Evolutionary conservation across 2,888 invertebrate species (phyloP).

Genomic region (Drosophila mimetica): DNA sequence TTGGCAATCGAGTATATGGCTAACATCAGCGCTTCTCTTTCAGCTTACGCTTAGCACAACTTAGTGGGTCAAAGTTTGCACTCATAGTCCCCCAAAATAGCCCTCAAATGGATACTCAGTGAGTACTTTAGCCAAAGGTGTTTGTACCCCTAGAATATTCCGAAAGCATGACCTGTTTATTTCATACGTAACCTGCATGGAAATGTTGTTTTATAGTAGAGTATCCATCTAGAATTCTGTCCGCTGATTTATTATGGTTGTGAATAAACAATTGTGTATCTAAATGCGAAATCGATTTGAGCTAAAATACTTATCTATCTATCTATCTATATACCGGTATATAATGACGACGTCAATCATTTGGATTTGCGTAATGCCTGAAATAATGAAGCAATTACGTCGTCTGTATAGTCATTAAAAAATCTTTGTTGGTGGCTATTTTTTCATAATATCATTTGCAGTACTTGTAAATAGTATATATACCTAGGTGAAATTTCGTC

Average conservation of each 20-base stretch:
- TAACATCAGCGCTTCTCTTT: slow-evolving; percentile 59
- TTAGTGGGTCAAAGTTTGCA: slow-evolving; percentile 31
- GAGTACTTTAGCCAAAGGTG: slow-evolving; percentile 21
- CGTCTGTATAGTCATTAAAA: background rate
- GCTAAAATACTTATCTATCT: too few relatives aligned
- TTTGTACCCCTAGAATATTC: slow-evolving; percentile 4
- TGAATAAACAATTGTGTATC: slow-evolving; percentile 1
- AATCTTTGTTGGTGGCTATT: background rate
- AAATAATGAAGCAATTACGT: background rate
- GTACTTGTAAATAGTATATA: background rate
- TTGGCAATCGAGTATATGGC: slow-evolving; percentile 16
- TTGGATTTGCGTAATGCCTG: background rate
- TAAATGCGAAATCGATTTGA: background rate
- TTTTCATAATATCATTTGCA: background rate
- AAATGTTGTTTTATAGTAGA: slow-evolving; percentile 4
- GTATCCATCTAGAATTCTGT: background rate
- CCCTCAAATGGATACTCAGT: slow-evolving; percentile 33
- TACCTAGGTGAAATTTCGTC: background rate
- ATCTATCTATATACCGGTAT: background rate
- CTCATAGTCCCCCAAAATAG: slow-evolving; percentile 14
- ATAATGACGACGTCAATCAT: background rate
- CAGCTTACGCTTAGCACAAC: slow-evolving; percentile 51
- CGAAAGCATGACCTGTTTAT: slow-evolving; percentile 9
- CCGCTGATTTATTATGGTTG: background rate
- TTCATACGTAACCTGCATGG: slow-evolving; percentile 14